Base-by-base conservation (phyloP, 37 sponge, comb jelly and placozoan genomes). In the Beroe ovata region DNA sequence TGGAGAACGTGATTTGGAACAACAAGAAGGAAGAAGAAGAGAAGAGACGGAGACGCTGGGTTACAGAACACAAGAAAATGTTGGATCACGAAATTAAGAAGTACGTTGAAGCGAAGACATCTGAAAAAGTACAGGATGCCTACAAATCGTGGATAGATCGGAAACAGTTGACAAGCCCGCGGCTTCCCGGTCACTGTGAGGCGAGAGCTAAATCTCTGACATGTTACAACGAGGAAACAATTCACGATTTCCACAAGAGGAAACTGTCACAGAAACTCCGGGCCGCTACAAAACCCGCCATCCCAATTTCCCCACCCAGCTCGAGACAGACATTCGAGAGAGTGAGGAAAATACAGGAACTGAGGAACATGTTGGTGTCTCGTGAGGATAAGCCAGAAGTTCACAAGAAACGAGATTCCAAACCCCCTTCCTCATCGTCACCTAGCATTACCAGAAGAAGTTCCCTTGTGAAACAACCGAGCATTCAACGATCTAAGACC, bases 261-360 rank as follows among this genome's bases (percentile, higher is more conserved):
- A 30, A 77, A 35, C n/a, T 77, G 19, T 77, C 84, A 21, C 26
- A 77, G 3, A 77, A 41, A 19, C 2, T 77, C n/a, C 21, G 26
- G n/a, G 20, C 4, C 21, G n/a, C n/a, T n/a, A n/a, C n/a, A n/a
- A n/a, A n/a, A n/a, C n/a, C n/a, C n/a, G 25, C 6, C 38, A 77
- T 23, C 8, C 26, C 38, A 3, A 25, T 19, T 4, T 32, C 36
- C 11, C 84, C 84, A 40, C 20, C n/a, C 19, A 77, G 84, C 25
- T 54, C 84, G 3, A 8, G 84, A 20, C 28, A 32, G 1, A 25
- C 26, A 3, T 40, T 77, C 0, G 84, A 77, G 47, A 77, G 84
- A 77, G 84, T 77, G 4, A 77, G n/a, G 54, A 77, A 77, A 23
- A 77, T 77, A 2, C 84, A 77, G 47, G 84, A 77, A 35, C 84